phyloP scores from a whole-genome alignment of 1,140 invertebrate species.

The Zaprionus ghesquierei region DNA sequence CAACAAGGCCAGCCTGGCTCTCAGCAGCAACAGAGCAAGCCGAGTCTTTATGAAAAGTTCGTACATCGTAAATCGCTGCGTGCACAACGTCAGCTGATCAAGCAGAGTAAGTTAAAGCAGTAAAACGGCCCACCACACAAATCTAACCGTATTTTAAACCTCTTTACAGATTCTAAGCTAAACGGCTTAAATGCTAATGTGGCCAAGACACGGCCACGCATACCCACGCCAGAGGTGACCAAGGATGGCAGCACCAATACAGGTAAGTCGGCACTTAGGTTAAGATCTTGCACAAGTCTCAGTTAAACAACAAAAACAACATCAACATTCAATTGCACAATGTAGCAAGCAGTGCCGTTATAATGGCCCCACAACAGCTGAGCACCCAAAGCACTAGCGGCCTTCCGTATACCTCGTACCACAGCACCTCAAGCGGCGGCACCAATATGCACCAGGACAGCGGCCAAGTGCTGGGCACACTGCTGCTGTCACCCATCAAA shows the following conservation, averaged over 20 bases:
- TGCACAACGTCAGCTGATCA: conserved; percentile 86
- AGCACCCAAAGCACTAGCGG: conserved; percentile 82
- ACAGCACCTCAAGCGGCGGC: conserved; percentile 85
- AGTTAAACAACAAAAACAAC: conserved; percentile 5
- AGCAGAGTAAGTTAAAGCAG: conserved; percentile 84
- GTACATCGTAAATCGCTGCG: conserved; percentile 90
- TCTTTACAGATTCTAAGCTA: conserved; percentile 68
- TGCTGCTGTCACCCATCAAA: conserved; percentile 90
- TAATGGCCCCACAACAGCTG: conserved; percentile 83
- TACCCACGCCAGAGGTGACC: conserved; percentile 93
- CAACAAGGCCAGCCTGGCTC: conserved; percentile 73
- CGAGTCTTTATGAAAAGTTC: conserved; percentile 91
- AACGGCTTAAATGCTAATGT: conserved; percentile 87
- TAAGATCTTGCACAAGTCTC: background rate
- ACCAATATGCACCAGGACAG: conserved; percentile 83
- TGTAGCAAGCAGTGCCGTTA: conserved; percentile 61
- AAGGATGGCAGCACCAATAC: conserved; percentile 87
- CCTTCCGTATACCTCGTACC: conserved; percentile 84
- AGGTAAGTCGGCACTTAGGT: conserved; percentile 55
- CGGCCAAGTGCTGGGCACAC: conserved; percentile 88
- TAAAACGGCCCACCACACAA: background rate
- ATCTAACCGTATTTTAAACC: background rate
- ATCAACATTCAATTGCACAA: conserved; percentile 30
- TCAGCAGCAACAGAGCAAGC: conserved; percentile 84
- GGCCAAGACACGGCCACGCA: conserved; percentile 90